These are phyloP conservation scores for Spisula subtruncata DNA, from an alignment of 2,888 invertebrate species.

Conservation along the genomic window DNA sequence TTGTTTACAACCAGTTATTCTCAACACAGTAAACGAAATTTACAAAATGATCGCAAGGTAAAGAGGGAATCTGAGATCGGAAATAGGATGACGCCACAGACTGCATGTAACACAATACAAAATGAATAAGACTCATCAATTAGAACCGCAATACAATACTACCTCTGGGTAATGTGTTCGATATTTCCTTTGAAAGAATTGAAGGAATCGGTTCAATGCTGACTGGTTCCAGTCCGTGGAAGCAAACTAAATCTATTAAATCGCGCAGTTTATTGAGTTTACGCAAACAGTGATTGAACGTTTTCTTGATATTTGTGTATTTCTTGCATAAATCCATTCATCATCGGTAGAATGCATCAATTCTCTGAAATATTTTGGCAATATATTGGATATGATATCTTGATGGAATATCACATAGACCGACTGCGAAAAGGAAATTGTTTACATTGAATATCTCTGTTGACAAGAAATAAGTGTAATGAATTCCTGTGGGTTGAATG, in stretches of 20 bases:
- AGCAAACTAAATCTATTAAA: neutral
- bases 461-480: neutral
- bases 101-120: too few relatives aligned
- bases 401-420: neutral
- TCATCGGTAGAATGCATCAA: neutral
- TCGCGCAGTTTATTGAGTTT: neutral
- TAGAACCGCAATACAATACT: too few relatives aligned
- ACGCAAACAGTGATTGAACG: neutral
- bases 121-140: too few relatives aligned
- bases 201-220: neutral
- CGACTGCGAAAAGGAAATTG: neutral
- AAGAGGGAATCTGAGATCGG: too few relatives aligned
- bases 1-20: too few relatives aligned
- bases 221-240: neutral
- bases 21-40: too few relatives aligned
- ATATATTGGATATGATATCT: neutral
- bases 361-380: neutral
- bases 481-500: too few relatives aligned
- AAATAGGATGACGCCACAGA: too few relatives aligned
- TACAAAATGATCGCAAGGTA: too few relatives aligned
- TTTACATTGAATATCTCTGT: neutral
- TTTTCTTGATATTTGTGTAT: neutral
- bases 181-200: neutral
- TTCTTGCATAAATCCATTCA: conserved; percentile 1
- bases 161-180: too few relatives aligned